A percentile compares a stretch with the other conserved stretches of the same genome.
phyloP scores from a whole-genome alignment of 1,140 invertebrate genomes.

The Aricia agestis region DNA sequence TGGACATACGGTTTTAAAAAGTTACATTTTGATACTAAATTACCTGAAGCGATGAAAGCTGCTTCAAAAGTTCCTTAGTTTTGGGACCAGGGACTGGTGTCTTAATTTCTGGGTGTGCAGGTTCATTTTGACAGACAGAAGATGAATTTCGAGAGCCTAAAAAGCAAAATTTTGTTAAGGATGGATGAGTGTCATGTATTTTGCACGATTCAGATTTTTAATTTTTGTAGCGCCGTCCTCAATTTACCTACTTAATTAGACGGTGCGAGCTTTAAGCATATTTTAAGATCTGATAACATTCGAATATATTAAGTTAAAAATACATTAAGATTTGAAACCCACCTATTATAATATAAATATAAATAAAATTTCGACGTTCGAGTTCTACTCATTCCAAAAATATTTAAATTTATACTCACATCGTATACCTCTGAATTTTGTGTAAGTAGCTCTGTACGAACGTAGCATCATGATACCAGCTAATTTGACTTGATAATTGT shows the following conservation, averaged over 20 bases:
- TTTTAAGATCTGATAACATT: background rate
- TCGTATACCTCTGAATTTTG: background rate
- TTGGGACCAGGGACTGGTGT: constrained; percentile 85
- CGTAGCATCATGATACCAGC: background rate
- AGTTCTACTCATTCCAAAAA: too few relatives aligned
- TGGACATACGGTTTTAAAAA: too few relatives aligned
- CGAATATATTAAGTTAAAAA: background rate
- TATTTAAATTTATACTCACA: background rate
- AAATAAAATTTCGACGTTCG: too few relatives aligned
- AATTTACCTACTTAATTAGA: too few relatives aligned
- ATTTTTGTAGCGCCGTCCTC: background rate
- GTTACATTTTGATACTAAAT: background rate
- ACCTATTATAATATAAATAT: background rate
- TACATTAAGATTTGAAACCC: background rate
- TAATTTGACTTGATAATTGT: background rate
- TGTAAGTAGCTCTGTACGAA: background rate
- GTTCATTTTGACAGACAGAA: constrained; percentile 71
- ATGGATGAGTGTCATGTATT: background rate
- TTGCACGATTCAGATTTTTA: background rate
- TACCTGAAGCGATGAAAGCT: constrained; percentile 78
- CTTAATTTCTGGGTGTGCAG: constrained; percentile 78
- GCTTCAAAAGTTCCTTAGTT: constrained; percentile 77
- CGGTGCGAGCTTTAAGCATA: background rate
- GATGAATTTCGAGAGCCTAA: constrained; percentile 32
- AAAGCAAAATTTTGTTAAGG: constrained; percentile 17